Conservation (phyloP, 2,797 vertebrate genomes). For the Erpetoichthys calabaricus region DNA sequence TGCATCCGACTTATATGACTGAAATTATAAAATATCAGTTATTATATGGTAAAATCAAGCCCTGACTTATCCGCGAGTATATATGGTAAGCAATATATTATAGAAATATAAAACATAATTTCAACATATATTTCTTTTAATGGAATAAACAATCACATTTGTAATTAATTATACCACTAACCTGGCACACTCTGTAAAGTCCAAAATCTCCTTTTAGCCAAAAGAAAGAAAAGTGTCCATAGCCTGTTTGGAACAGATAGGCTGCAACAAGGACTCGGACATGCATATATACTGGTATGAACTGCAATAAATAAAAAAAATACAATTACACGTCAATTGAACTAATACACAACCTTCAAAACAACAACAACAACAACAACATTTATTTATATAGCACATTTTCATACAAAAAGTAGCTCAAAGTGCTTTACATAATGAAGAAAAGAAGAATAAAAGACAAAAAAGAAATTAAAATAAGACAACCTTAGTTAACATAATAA, state of each 20-base stretch:
- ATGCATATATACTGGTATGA: slow-evolving; percentile 96
- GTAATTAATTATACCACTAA: slow-evolving; percentile 17
- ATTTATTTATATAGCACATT: too few species aligned
- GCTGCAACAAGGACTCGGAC: slow-evolving; percentile 92
- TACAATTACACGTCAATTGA: neutral
- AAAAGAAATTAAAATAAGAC: too few species aligned
- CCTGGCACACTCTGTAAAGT: slow-evolving; percentile 88
- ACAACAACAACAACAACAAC: too few species aligned
- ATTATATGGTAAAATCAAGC: too few species aligned
- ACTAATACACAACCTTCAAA: neutral
- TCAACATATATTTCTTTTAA: neutral
- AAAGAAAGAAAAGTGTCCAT: slow-evolving; percentile 96
- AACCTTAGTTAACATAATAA: too few species aligned
- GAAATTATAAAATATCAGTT: too few species aligned
- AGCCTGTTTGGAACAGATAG: slow-evolving; percentile 94
- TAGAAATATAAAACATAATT: neutral
- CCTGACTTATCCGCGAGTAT: too few species aligned
- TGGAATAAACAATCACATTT: neutral
- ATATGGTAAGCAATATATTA: too few species aligned
- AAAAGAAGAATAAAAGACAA: too few species aligned
- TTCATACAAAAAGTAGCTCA: too few species aligned
- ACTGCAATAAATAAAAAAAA: slow-evolving; percentile 50
- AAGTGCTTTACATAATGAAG: too few species aligned
- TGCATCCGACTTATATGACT: too few species aligned
- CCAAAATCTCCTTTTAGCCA: slow-evolving; percentile 97